Conservation (phyloP, 2,113 vertebrate genomes). For the Triplophysa siluroides region DNA sequence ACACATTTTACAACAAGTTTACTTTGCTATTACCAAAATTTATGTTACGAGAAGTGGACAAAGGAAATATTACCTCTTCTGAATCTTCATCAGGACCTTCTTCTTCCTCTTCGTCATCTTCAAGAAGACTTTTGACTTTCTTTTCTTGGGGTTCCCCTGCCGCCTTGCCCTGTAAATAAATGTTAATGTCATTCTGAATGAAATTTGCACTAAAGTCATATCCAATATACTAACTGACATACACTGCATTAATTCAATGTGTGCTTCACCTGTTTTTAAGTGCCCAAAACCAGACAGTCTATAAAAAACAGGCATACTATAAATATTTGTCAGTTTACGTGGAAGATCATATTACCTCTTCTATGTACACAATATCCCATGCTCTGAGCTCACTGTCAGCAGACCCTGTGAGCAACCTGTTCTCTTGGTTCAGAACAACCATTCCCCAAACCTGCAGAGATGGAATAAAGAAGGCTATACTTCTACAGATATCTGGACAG, state of each 20-base stretch:
- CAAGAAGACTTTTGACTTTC: constrained; percentile 77
- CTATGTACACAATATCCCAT: constrained; percentile 84
- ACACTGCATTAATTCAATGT: too few relatives aligned
- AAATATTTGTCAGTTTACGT: neutral
- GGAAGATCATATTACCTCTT: constrained; percentile 66
- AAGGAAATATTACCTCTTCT: constrained; percentile 78
- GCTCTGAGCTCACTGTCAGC: constrained; percentile 93
- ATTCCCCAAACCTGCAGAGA: constrained; percentile 87
- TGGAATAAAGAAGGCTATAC: neutral
- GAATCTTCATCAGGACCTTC: constrained; percentile 72
- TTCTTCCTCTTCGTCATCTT: constrained; percentile 61
- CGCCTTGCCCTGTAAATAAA: constrained; percentile 73
- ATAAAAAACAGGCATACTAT: neutral
- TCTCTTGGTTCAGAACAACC: constrained; percentile 82
- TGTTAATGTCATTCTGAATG: neutral
- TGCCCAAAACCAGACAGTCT: too few relatives aligned
- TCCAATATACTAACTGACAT: too few relatives aligned
- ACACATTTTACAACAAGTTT: too few relatives aligned
- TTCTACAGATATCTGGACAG: neutral
- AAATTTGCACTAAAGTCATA: too few relatives aligned
- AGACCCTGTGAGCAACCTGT: constrained; percentile 85
- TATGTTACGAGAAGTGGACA: neutral
- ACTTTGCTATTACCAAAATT: too few relatives aligned
- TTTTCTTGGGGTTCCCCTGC: constrained; percentile 82
- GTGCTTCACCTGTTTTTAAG: too few relatives aligned